Evolutionary conservation across 1,140 invertebrate genomes (phyloP), one percentile per base, ranked within the genome.

Genomic region (Drosophila melanica): DNA sequence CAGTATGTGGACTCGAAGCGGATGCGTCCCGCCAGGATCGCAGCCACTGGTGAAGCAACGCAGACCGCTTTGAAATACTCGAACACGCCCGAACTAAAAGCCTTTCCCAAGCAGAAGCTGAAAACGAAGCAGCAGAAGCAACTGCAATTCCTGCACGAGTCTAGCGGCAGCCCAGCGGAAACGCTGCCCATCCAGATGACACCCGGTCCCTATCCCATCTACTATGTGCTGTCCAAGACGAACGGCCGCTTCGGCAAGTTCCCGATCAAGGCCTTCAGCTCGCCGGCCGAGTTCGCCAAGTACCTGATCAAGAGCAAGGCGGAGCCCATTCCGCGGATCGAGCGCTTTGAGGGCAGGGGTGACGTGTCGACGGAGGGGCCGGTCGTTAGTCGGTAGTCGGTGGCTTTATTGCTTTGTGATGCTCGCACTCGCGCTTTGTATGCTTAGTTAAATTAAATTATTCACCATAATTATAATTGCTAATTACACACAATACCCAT

Each of bases 171-270:
- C 30, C 16, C 41, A 8, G 6, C 27, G 39, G 48, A 69, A 69
- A 23, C 79, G 41, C 64, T 91, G 66, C 78, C 79, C 62, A 71
- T 92, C 12, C 81, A 85, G 73, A 70, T 90, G 55, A 89, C 90
- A 9, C 81, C 85, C 9, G 90, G 90, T 20, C 81, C 89, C 10
- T 92, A 89, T 59, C 90, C 90, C 37, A 63, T 92, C 35, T 92
- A 90, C 70, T 92, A 92, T 59, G 85, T 80, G 64, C 64, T 92
- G 20, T 77, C 90, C 63, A 85, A 87, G 73, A 87, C 75, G 18
- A 92, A 92, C 71, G 90, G 90, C 3, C 89, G 82, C 41, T 92
- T 92, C 48, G 90, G 90, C 63, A 92, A 92, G 53, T 90, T 87
- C 57, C 90, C 90, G 23, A 78, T 91, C 55, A 91, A 91, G 54